Evolutionary conservation across 2,113 vertebrate species (phyloP), one percentile per base, ranked within the genome.

Genomic region (Pristiophorus japonicus): DNA sequence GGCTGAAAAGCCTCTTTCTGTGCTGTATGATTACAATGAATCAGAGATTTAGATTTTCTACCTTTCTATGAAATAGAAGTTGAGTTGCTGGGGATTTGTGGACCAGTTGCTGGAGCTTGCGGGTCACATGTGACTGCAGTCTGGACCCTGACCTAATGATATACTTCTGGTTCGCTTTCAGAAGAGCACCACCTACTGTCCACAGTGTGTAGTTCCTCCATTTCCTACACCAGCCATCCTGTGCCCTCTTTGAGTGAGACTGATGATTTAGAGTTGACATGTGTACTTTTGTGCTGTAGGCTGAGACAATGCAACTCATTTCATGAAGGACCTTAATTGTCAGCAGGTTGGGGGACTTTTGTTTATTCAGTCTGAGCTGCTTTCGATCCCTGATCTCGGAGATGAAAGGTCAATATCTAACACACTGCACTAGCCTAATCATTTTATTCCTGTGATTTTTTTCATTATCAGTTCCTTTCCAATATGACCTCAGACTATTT

Each of bases 401-500:
- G 38, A 16, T 18, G 16, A 7, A 7, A 42, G 18, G 38, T 73
- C 30, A 73, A 34, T 73, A 1, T 1, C 30, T 73, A 1, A 73
- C 20, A 38, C 78, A 45, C 18, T 81, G 2, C 78, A 45, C 14
- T 81, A 73, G 11, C 30, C 70, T 73, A 45, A 81, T 90, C 47
- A 90, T 59, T 34, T 30, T 34, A 12, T 96, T 87, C 24, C 67
- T 27, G 20, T 18, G 16, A 27, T 42, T 22, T 10, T 4, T 92
- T 63, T 47, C 97, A 90, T 96, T 63, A 96, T 65, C 98, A 99
- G 99, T 97, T 98, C 22, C 97, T 99, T 96, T 95, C 96, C 30
- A 99, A 99, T 96, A 98, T 99, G 98, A 99, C 97, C 5, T 99
- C 98, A 0, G 95, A 96, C 81, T 96, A 95, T 85, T 99, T 97